Conservation (phyloP, 1,140 invertebrate genomes). For the Drosophila melanica region DNA sequence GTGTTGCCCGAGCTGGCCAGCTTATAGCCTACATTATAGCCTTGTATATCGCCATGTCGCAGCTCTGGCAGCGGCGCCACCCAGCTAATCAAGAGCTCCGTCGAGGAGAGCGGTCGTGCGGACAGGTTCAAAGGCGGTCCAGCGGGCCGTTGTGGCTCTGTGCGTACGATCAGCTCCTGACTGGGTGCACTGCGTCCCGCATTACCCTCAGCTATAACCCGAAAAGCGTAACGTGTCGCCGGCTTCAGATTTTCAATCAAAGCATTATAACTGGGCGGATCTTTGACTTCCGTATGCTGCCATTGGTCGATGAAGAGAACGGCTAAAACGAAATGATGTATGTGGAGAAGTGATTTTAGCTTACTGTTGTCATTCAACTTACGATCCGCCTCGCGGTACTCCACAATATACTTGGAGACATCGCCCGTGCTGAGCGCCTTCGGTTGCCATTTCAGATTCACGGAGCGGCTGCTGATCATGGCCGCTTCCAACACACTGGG, state of each 20-base stretch:
- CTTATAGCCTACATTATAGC: conserved; percentile 87
- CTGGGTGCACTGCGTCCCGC: conserved; percentile 90
- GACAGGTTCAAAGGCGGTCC: conserved; percentile 90
- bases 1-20: conserved; percentile 79
- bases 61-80: conserved; percentile 88
- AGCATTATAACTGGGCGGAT: conserved; percentile 87
- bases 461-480: conserved; percentile 88
- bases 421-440: conserved; percentile 88
- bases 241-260: conserved; percentile 90
- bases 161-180: conserved; percentile 88
- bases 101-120: conserved; percentile 89
- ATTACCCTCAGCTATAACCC: conserved; percentile 90
- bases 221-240: conserved; percentile 90
- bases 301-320: conserved; percentile 85
- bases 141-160: conserved; percentile 91
- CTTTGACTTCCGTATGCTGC: conserved; percentile 88
- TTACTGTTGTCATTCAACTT: conserved; percentile 34
- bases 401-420: conserved; percentile 90
- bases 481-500: conserved; percentile 88
- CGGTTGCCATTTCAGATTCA: conserved; percentile 91
- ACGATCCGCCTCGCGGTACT: conserved; percentile 88
- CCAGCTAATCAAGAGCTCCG: conserved; percentile 91
- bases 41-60: conserved; percentile 89
- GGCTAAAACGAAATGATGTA: conserved; percentile 8
- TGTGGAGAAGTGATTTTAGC: background rate